Percentiles rank a stretch among this genome's conserved stretches.
Evolutionary conservation across 2,888 invertebrate species (phyloP).

Genomic region (Panopea generosa): DNA sequence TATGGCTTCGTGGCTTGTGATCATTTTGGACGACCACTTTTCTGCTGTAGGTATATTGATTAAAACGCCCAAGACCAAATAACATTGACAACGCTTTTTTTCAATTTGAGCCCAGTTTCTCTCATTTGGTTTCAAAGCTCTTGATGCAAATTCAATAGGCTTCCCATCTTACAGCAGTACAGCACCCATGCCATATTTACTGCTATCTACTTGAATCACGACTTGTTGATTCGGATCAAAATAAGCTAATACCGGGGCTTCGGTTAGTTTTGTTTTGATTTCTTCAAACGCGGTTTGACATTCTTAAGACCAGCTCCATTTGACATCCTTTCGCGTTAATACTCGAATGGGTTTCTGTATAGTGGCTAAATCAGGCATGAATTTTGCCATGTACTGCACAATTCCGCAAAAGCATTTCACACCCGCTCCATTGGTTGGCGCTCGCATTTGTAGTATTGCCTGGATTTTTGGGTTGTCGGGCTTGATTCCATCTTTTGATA

Average conservation of each 20-base stretch:
- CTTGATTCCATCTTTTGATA: too few species aligned
- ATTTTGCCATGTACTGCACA: slow-evolving; percentile 58
- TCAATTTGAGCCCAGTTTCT: slow-evolving; percentile 67
- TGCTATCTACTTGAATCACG: slow-evolving; percentile 59
- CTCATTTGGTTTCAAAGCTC: slow-evolving; percentile 52
- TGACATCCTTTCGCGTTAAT: slow-evolving; percentile 15
- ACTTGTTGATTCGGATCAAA: too few species aligned
- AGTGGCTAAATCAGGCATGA: slow-evolving; percentile 34
- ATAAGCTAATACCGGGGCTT: too few species aligned
- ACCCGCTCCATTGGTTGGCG: slow-evolving; percentile 38
- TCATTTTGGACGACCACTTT: slow-evolving; percentile 42
- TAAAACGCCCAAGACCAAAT: slow-evolving; percentile 62
- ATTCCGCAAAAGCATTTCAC: slow-evolving; percentile 63
- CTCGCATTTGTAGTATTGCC: too few species aligned
- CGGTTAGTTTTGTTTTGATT: too few species aligned
- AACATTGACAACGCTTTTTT: slow-evolving; percentile 53
- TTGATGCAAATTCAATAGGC: slow-evolving; percentile 60
- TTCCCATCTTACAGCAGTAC: slow-evolving; percentile 59
- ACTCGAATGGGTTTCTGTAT: slow-evolving; percentile 32
- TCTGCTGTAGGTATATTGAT: slow-evolving; percentile 48
- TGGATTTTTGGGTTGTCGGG: too few species aligned
- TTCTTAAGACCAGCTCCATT: slow-evolving; percentile 21
- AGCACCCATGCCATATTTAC: slow-evolving; percentile 53
- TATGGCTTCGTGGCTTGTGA: slow-evolving; percentile 55
- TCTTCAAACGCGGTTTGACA: slow-evolving; percentile 51